Percentiles rank a stretch among this genome's conserved stretches.
Conservation (phyloP, 2,797 vertebrate species). For the Allobates femoralis region DNA sequence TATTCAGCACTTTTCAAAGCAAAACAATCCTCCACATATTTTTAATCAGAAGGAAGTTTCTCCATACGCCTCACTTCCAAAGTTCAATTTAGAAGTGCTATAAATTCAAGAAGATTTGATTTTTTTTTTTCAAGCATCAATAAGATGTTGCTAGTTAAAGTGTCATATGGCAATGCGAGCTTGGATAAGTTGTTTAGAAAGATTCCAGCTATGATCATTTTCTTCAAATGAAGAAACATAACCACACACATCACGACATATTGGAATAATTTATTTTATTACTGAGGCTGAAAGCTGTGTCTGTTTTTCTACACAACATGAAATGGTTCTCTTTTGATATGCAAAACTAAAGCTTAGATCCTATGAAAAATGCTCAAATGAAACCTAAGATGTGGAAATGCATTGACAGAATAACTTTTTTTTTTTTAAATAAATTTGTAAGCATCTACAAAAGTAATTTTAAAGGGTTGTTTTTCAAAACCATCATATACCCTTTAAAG, state of each 20-base stretch:
- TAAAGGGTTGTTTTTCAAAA: not conserved
- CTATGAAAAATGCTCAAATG: conserved; percentile 19
- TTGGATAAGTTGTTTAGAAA: conserved; percentile 20
- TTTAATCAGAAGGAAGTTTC: not conserved
- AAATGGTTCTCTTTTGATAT: conserved; percentile 21
- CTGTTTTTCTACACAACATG: conserved; percentile 13
- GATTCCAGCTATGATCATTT: conserved; percentile 19
- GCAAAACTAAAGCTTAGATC: conserved; percentile 22
- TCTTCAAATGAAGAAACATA: conserved; percentile 2
- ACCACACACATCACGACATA: conserved; percentile 20
- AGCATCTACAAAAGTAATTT: not conserved
- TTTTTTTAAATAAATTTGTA: not conserved
- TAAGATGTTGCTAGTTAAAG: conserved; percentile 16
- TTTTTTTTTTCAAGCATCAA: not conserved
- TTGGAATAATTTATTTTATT: conserved; percentile 34
- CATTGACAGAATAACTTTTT: not conserved
- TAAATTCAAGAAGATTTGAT: conserved; percentile 14
- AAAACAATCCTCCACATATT: not conserved
- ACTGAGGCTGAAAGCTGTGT: not conserved
- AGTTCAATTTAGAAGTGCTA: not conserved
- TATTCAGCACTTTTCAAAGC: not conserved
- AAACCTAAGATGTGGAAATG: not conserved
- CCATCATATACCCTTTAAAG: not conserved
- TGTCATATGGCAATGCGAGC: not conserved
- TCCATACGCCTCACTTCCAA: not conserved